A percentile compares a stretch with the other conserved stretches of the same genome.
These are phyloP conservation scores for Rhopalosiphum padi DNA, from an alignment of 1,140 invertebrate genomes.

Conservation along the genomic window DNA sequence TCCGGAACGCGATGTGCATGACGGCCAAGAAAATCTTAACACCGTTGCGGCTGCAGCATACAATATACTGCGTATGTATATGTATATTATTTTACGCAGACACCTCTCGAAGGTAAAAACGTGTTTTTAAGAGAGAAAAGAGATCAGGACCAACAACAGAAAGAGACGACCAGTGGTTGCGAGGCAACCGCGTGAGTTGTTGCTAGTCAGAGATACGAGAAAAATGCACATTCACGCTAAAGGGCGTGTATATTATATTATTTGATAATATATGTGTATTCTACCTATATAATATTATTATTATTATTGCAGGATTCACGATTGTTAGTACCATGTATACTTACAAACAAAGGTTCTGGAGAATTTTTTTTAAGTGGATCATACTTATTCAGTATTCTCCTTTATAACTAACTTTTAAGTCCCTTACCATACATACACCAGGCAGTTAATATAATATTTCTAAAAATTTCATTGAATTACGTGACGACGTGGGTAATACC, in stretches of 20 bases:
- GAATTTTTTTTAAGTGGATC: neutral
- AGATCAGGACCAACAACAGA: constrained; percentile 6
- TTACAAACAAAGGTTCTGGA: neutral
- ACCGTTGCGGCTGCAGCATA: neutral
- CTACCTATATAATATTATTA: neutral
- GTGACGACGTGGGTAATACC: too few species aligned
- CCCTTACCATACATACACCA: neutral
- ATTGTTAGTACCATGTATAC: neutral
- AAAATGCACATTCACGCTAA: constrained; percentile 11
- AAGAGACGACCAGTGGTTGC: neutral
- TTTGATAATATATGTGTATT: neutral
- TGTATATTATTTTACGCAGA: neutral
- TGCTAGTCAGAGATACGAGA: neutral
- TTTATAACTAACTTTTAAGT: neutral
- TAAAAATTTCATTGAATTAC: neutral
- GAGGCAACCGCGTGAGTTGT: neutral
- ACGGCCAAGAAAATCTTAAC: constrained; percentile 34
- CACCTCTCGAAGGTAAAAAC: constrained; percentile 39
- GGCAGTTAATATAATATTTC: neutral
- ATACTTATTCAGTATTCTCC: neutral
- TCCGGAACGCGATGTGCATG: constrained; percentile 56
- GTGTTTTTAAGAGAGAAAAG: constrained; percentile 29
- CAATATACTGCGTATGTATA: neutral
- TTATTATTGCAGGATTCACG: constrained; percentile 12
- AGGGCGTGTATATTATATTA: constrained; percentile 15